Conservation (phyloP, 2,113 vertebrate genomes). For the Phrynosoma blainvillii region DNA sequence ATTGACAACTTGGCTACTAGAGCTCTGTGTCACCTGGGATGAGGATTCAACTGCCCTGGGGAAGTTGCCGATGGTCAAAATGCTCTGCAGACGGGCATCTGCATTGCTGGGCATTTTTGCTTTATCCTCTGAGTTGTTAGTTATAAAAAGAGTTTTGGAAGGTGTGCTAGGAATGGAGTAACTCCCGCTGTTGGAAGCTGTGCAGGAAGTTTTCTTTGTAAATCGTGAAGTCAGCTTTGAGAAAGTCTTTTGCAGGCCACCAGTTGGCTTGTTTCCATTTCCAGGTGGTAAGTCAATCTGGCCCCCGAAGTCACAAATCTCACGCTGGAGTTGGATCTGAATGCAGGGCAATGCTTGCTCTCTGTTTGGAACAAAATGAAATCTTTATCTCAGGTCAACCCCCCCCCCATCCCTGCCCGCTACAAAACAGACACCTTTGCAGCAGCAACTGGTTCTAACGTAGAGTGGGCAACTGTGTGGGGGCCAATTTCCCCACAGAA, state of each 20-base stretch:
- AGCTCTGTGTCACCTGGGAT: constrained; percentile 72
- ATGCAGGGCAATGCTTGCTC: constrained; percentile 95
- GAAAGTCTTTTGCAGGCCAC: constrained; percentile 95
- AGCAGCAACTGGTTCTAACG: too few relatives aligned
- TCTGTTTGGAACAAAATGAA: constrained; percentile 72
- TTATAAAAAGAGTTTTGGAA: constrained; percentile 86
- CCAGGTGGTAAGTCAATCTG: constrained; percentile 86
- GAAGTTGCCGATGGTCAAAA: constrained; percentile 85
- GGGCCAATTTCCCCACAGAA: too few relatives aligned
- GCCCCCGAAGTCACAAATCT: constrained; percentile 85
- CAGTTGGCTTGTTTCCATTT: constrained; percentile 88
- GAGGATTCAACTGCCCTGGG: constrained; percentile 78
- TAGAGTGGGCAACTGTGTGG: too few relatives aligned
- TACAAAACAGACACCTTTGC: neutral
- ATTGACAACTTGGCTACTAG: constrained; percentile 77
- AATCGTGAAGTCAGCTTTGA: constrained; percentile 97
- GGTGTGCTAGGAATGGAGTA: constrained; percentile 93
- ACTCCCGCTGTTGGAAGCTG: constrained; percentile 80
- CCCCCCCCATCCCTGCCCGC: neutral
- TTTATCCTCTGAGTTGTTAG: constrained; percentile 86
- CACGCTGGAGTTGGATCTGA: constrained; percentile 95
- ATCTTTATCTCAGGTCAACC: accelerated
- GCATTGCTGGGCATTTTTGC: constrained; percentile 77
- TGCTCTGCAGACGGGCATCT: constrained; percentile 85
- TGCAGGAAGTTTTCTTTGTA: constrained; percentile 93